Evolutionary conservation across 1,140 invertebrate genomes (phyloP).

Genomic region (Trichonephila clavipes): DNA sequence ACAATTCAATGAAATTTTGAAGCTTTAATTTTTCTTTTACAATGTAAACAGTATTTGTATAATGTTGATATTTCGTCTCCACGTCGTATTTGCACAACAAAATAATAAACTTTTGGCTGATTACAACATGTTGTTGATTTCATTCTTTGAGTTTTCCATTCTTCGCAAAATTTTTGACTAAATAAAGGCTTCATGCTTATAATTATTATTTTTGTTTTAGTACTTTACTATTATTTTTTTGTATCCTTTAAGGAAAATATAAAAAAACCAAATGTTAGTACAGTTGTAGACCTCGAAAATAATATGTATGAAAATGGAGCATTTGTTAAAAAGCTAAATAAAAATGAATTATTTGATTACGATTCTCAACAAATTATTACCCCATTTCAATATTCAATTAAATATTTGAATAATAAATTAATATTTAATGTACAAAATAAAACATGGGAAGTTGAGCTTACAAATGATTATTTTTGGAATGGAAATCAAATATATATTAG

Average conservation of each 20-base stretch:
- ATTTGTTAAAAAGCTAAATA: neutral
- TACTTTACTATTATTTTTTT: conserved; percentile 36
- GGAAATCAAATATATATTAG: neutral
- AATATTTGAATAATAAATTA: neutral
- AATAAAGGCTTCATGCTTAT: conserved; percentile 42
- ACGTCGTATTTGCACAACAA: neutral
- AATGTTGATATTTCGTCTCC: conserved; percentile 31
- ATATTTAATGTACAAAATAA: neutral
- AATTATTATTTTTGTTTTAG: neutral
- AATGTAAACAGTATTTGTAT: conserved; percentile 17
- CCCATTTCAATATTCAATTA: conserved; percentile 9
- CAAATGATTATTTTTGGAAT: neutral
- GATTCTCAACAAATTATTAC: neutral
- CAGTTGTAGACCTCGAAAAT: neutral
- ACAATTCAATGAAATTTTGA: neutral
- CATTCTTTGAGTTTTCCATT: conserved; percentile 12
- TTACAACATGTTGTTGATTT: neutral
- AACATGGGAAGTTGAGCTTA: neutral
- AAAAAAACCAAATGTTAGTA: neutral
- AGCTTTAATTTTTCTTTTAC: conserved; percentile 27
- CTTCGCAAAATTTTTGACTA: neutral
- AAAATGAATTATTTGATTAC: neutral
- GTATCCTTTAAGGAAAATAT: neutral
- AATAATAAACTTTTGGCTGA: conserved; percentile 4
- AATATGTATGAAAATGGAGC: conserved; percentile 19